phyloP scores from a whole-genome alignment of 2,113 vertebrate genomes.

The Indicator indicator region DNA sequence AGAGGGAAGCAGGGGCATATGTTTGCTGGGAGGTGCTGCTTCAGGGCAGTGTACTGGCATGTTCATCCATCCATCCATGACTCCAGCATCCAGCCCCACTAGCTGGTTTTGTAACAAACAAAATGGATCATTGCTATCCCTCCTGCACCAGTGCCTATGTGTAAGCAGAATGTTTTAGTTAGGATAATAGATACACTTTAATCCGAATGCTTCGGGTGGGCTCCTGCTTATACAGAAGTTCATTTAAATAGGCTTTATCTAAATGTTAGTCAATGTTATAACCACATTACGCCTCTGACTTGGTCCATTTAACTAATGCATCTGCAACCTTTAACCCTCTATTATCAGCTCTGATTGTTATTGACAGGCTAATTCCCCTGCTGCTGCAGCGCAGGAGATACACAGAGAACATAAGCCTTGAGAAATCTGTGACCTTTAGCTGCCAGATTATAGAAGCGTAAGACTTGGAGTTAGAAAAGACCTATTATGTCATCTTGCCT shows the following conservation, averaged over 20 bases:
- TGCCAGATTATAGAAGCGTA: slow-evolving; percentile 37
- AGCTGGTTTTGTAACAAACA: neutral
- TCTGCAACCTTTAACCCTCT: slow-evolving; percentile 66
- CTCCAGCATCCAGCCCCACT: neutral
- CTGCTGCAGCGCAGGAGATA: slow-evolving; percentile 34
- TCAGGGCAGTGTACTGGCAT: accelerated
- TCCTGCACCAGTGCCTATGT: accelerated
- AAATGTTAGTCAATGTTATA: slow-evolving; percentile 26
- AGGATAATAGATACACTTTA: neutral
- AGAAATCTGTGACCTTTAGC: slow-evolving; percentile 69
- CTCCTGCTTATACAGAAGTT: slow-evolving; percentile 17
- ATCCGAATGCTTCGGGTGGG: neutral
- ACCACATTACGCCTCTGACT: neutral
- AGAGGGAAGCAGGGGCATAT: neutral
- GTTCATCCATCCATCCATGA: neutral
- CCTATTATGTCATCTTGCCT: slow-evolving; percentile 8
- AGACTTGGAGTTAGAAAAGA: slow-evolving; percentile 30
- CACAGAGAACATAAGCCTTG: slow-evolving; percentile 58
- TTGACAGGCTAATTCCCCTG: slow-evolving; percentile 61
- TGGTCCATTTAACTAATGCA: slow-evolving; percentile 20
- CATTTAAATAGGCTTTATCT: slow-evolving; percentile 55
- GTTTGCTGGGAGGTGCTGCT: neutral
- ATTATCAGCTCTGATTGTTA: slow-evolving; percentile 65
- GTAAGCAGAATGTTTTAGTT: slow-evolving; percentile 17
- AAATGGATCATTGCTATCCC: accelerated